Conservation (phyloP, 2,888 invertebrate species). For the Sycophila texana region DNA sequence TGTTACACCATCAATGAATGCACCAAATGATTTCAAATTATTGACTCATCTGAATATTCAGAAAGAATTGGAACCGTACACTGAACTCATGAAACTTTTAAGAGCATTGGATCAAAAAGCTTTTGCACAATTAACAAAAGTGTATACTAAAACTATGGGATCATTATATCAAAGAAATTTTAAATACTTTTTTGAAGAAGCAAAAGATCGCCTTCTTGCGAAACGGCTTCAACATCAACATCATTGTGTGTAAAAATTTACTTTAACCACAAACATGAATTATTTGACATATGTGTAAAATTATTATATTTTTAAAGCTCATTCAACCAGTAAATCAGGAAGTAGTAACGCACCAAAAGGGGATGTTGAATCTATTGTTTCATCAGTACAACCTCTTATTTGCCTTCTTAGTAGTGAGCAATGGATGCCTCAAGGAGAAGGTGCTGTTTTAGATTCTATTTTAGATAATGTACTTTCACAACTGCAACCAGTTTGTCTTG, state of each 20-base stretch:
- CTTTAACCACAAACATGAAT: neutral
- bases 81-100: constrained; percentile 94
- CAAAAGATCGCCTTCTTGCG: constrained; percentile 73
- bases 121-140: constrained; percentile 88
- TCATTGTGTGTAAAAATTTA: constrained; percentile 42
- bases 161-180: constrained; percentile 93
- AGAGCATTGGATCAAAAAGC: constrained; percentile 90
- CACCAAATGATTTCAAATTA: constrained; percentile 80
- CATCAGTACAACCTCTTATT: constrained; percentile 66
- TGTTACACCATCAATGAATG: constrained; percentile 57
- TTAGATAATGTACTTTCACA: constrained; percentile 91
- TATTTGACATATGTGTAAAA: neutral
- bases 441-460: constrained; percentile 79
- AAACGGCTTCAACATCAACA: constrained; percentile 66
- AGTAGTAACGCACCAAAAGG: constrained; percentile 65
- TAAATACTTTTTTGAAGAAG: constrained; percentile 86
- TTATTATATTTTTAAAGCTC: constrained; percentile 35
- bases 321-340: constrained; percentile 61
- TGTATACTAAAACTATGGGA: constrained; percentile 88
- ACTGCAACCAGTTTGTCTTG: constrained; percentile 92
- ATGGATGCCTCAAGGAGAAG: constrained; percentile 73
- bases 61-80: constrained; percentile 89
- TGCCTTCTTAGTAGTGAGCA: constrained; percentile 70
- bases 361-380: constrained; percentile 61
- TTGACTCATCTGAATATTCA: constrained; percentile 89